Base-by-base conservation (phyloP, 2,888 invertebrate genomes). In the Anaspis maculata region DNA sequence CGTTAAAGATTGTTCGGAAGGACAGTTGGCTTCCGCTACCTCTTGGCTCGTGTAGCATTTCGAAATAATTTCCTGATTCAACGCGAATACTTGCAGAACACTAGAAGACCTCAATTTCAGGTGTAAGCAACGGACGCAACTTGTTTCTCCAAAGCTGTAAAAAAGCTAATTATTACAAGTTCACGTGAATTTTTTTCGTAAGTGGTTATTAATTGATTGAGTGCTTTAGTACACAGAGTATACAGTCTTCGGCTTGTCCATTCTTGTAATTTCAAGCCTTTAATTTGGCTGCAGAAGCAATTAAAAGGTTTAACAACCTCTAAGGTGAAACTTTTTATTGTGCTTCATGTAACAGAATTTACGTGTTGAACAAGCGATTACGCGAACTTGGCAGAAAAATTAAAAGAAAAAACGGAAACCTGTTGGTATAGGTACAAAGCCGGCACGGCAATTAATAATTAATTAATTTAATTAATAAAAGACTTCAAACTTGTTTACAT, bases 91-190 rank as follows among this genome's bases (percentile, higher is more conserved):
- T 55, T 77, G 74, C 23, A 79, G 66, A 28, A 79, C 69, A 56
- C 76, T 78, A 29, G 69, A 64, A 3, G 78, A 72, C 37, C 74
- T 69, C 33, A 76, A 62, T 42, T 69, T 67, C 37, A 79, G 52
- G 42, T 74, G 72, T 46, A 79, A 71, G 52, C 79, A 79, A 39
- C 76, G 66, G 46, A 74, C 72, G 54, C 79, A 79, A 42, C 69
- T 69, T 24, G 69, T 69, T 37, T 69, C 72, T 16, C 69, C 70
- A 39, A 70, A 71, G 46, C 73, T 74, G 54, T 30, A 59, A 62
- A 39, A 32, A 19, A 24, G 24, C 9, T 19, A 19, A 19, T 9
- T 19, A 9, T 6, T 5, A 5, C 9, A 24, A 19, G 24, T 32
- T 32, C 32, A 25, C 27, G 32, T 32, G 32, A 32, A 32, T 26